These are phyloP conservation scores for Drosophila suzukii DNA, from an alignment of 1,140 invertebrate species.

Conservation along the genomic window DNA sequence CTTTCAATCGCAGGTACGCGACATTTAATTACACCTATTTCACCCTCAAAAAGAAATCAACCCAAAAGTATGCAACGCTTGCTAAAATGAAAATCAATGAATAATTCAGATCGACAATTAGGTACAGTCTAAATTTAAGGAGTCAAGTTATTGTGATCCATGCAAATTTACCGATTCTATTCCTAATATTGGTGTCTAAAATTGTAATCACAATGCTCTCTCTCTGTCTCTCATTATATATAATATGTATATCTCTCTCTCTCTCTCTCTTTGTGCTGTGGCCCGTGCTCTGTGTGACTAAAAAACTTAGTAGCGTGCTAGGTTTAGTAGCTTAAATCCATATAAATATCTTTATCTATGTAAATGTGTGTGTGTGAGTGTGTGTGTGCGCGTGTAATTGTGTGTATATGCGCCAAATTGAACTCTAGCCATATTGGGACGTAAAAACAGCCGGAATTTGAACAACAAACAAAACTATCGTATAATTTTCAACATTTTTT, in stretches of 20 bases:
- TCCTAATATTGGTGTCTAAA: slow-evolving; percentile 76
- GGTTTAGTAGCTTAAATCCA: slow-evolving; percentile 71
- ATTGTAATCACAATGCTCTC: slow-evolving; percentile 69
- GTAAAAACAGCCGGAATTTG: slow-evolving; percentile 45
- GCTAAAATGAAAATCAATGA: slow-evolving; percentile 47
- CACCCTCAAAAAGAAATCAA: slow-evolving; percentile 41
- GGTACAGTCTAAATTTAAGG: slow-evolving; percentile 68
- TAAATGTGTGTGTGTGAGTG: slow-evolving; percentile 24
- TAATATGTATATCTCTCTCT: slow-evolving; percentile 49
- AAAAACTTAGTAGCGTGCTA: slow-evolving; percentile 76
- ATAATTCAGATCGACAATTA: slow-evolving; percentile 57
- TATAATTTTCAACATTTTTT: slow-evolving; percentile 56
- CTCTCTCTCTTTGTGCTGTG: slow-evolving; percentile 71
- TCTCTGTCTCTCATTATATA: slow-evolving; percentile 47
- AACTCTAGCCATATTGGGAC: slow-evolving; percentile 44
- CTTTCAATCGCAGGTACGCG: slow-evolving; percentile 72
- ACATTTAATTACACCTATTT: slow-evolving; percentile 68
- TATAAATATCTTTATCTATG: slow-evolving; percentile 34
- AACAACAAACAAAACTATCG: slow-evolving; percentile 50
- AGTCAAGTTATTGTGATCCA: slow-evolving; percentile 49
- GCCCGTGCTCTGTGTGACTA: slow-evolving; percentile 70
- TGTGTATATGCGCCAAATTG: slow-evolving; percentile 43
- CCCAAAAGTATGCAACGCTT: slow-evolving; percentile 78
- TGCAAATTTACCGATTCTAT: slow-evolving; percentile 48
- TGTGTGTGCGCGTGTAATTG: slow-evolving; percentile 35